Evolutionary conservation across 92 coral and sea anemone genomes (phyloP), one percentile per base, ranked within the genome.

Genomic region (Epizoanthus illoricatus): DNA sequence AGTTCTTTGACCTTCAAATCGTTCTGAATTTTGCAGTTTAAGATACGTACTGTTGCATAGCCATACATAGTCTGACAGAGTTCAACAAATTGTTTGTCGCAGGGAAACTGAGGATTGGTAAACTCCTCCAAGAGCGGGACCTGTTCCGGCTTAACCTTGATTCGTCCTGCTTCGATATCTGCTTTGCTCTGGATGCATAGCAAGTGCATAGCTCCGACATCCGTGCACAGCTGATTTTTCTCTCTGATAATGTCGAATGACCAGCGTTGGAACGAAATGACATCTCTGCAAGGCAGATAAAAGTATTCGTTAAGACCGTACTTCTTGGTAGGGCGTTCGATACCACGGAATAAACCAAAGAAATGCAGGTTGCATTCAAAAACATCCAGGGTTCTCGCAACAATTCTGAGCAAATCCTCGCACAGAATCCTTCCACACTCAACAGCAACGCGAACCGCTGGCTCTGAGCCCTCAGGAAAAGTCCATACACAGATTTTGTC

Each of bases 241-340:
- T 94, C 98, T 71, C 94, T 86, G 5, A 87, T 85, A 49, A 94
- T 72, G 70, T 94, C 97, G 80, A 94, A 94, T 6, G 97, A 94
- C 98, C 98, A 94, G 62, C 89, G 86, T 76, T 94, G 98, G 18
- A 90, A 84, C 70, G 98, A 94, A 36, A 92, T 84, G 1, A 92
- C 87, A 52, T 91, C 90, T 57, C 87, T 85, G 58, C 93, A 94
- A n/a, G 98, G 98, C 24, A 94, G 81, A 41, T 85, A 87, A 1
- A 94, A 84, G 60, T 84, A 63, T 56, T 92, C 94, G 74, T 85
- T 92, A 61, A 92, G 85, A 21, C 94, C 97, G 28, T 88, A 91
- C 55, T 94, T 94, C 61, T 85, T 87, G 21, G 89, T 81, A 3
- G 98, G 98, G 21, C 85, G 86, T 68, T 88, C 90, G 52, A 94